These are phyloP conservation scores for Rhinolophus ferrumequinum DNA, from an alignment of 2,113 vertebrate genomes.

Conservation along the genomic window DNA sequence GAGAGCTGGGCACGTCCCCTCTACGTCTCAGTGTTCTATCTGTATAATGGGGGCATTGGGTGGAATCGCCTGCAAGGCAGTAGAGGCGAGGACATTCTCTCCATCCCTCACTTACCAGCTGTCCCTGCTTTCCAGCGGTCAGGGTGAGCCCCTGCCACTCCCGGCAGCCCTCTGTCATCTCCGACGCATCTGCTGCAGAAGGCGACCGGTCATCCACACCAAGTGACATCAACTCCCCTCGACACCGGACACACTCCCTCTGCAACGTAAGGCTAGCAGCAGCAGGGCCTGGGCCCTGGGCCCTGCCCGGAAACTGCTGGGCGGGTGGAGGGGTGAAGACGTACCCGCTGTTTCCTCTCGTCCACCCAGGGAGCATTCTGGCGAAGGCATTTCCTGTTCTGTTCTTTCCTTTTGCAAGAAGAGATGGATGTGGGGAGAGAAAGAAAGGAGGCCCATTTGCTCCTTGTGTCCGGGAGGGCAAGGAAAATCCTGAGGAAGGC, in stretches of 20 bases:
- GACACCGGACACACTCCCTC: constrained; percentile 98
- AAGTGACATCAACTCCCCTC: constrained; percentile 98
- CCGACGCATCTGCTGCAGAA: constrained; percentile 94
- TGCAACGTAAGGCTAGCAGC: constrained; percentile 95
- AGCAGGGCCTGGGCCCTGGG: constrained; percentile 59
- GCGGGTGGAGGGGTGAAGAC: not conserved
- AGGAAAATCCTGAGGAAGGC: constrained; percentile 61
- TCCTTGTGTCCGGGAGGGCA: constrained; percentile 70
- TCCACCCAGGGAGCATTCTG: constrained; percentile 73
- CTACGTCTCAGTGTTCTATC: not conserved
- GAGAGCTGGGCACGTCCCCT: not conserved
- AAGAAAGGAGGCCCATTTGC: constrained; percentile 66
- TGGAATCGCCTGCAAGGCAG: rapidly evolving
- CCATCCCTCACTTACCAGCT: not conserved
- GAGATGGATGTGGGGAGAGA: constrained; percentile 73
- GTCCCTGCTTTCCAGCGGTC: constrained; percentile 87
- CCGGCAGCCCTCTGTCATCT: constrained; percentile 96
- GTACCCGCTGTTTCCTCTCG: constrained; percentile 68
- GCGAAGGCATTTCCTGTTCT: constrained; percentile 68
- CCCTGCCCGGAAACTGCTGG: not conserved
- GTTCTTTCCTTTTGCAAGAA: constrained; percentile 74
- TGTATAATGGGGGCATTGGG: rapidly evolving
- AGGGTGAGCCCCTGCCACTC: constrained; percentile 98
- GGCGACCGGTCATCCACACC: constrained; percentile 97
- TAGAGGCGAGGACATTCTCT: not conserved